phyloP scores from a whole-genome alignment of 2,113 vertebrate genomes.

The Perca fluviatilis region DNA sequence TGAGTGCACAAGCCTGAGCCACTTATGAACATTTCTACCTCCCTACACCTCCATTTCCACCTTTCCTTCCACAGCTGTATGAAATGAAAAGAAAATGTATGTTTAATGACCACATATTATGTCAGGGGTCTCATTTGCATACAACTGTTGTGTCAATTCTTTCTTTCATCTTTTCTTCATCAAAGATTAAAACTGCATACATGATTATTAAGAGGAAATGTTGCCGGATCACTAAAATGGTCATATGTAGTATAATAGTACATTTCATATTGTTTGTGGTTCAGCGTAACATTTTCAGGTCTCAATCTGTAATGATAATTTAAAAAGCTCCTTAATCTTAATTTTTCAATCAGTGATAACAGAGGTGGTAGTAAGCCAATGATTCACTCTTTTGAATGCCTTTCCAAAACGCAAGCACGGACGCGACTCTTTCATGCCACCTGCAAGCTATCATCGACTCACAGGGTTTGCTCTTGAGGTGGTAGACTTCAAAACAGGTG shows the following conservation, averaged over 20 bases:
- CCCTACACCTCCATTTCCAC: background rate
- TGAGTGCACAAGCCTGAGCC: slow-evolving; percentile 26
- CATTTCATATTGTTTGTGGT: background rate
- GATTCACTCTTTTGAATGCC: background rate
- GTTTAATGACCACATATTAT: background rate
- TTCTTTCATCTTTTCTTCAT: background rate
- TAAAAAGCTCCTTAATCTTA: slow-evolving; percentile 6
- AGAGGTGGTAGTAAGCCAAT: background rate
- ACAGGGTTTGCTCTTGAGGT: background rate
- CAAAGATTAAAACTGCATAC: background rate
- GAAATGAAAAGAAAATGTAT: background rate
- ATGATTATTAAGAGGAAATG: background rate
- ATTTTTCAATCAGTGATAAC: slow-evolving; percentile 14
- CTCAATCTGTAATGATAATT: slow-evolving; percentile 1
- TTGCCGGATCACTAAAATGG: background rate
- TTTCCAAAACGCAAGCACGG: background rate
- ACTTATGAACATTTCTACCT: slow-evolving; percentile 16
- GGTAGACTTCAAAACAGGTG: slow-evolving; percentile 37
- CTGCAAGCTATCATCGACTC: background rate
- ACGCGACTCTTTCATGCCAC: slow-evolving; percentile 9
- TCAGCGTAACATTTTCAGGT: background rate
- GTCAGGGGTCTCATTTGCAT: slow-evolving; percentile 18
- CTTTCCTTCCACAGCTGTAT: slow-evolving; percentile 3
- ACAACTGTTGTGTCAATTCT: background rate
- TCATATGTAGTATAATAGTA: background rate